Evolutionary conservation across 2,888 invertebrate genomes (phyloP).

Genomic region (Chamaedrilus cognettii): DNA sequence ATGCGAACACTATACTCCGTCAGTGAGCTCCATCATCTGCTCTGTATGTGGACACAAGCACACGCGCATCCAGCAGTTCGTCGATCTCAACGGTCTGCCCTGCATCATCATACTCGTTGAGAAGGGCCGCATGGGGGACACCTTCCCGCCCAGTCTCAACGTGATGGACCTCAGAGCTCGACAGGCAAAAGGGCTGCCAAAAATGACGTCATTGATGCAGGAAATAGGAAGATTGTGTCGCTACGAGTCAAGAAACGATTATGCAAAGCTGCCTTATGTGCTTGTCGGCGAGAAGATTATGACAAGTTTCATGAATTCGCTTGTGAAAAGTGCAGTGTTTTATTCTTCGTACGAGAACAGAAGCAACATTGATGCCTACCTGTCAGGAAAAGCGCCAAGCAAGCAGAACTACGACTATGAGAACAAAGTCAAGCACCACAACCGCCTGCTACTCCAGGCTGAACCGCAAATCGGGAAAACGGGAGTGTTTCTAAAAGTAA

Average conservation of each 20-base stretch:
- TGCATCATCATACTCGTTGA: no score
- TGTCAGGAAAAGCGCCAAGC: background rate
- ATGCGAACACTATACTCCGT: background rate
- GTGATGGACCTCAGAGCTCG: slow-evolving; percentile 25
- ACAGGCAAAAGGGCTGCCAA: background rate
- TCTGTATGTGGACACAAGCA: slow-evolving; percentile 18
- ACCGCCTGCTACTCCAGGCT: slow-evolving; percentile 19
- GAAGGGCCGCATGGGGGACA: no score
- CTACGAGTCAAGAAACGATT: background rate
- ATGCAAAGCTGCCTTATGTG: slow-evolving; percentile 18
- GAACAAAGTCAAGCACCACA: slow-evolving; percentile 15
- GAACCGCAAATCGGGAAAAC: no score
- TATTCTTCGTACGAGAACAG: background rate
- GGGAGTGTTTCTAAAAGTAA: slow-evolving; percentile 24
- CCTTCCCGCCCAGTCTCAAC: slow-evolving; percentile 24
- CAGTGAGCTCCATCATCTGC: background rate
- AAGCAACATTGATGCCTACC: background rate
- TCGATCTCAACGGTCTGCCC: no score
- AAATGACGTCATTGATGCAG: slow-evolving; percentile 12
- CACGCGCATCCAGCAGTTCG: slow-evolving; percentile 13
- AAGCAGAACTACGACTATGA: slow-evolving; percentile 7
- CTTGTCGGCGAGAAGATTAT: slow-evolving; percentile 6
- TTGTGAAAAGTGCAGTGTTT: slow-evolving; percentile 1
- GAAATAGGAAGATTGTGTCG: slow-evolving; percentile 22
- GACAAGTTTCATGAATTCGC: background rate